Base-by-base conservation (phyloP, 2,797 vertebrate genomes). In the Paratrypauchen microcephalus region DNA sequence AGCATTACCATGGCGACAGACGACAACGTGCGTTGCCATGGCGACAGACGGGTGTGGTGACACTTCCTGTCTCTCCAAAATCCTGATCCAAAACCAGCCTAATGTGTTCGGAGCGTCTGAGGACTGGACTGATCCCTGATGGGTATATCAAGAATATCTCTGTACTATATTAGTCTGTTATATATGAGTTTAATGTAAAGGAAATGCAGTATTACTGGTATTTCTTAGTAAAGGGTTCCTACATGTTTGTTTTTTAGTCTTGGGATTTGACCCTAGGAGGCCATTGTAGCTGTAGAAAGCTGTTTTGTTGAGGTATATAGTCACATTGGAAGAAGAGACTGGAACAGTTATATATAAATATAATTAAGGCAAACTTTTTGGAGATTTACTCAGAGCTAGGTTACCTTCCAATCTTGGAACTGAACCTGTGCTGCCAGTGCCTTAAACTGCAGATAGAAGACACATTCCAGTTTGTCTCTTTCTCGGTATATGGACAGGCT, bases 151-250 rank as follows among this genome's bases (percentile, higher is more conserved):
- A 87, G 69, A 77, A 81, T 74, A 80, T 79, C 75, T 84, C 72
- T 90, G 85, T 91, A 85, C 86, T 78, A 77, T 87, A 87, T 86
- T 77, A 80, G 75, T 87, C 88, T 83, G 80, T 88, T 75, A 87
- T 88, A 83, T 89, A 83, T 87, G 50, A 83, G 89, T 90, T 90
- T 52, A 74, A 76, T 87, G 69, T 88, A 87, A 85, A 86, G 74
- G 63, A 81, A 81, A 74, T 55, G 11, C 62, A 62, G 85, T 81
- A 77, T 65, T 83, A 68, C 74, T 55, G 63, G 70, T 84, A 66
- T 84, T 72, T 85, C 78, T 86, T 57, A 12, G 26, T 50, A 50
- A 23, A 47, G 61, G 60, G 61, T 47, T 64, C 61, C 16, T 11
- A 26, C 41, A 48, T 11, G 30, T 32, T 28, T 24, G 23, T 57